phyloP scores from a whole-genome alignment of 2,797 vertebrate genomes.

The Avahi laniger region DNA sequence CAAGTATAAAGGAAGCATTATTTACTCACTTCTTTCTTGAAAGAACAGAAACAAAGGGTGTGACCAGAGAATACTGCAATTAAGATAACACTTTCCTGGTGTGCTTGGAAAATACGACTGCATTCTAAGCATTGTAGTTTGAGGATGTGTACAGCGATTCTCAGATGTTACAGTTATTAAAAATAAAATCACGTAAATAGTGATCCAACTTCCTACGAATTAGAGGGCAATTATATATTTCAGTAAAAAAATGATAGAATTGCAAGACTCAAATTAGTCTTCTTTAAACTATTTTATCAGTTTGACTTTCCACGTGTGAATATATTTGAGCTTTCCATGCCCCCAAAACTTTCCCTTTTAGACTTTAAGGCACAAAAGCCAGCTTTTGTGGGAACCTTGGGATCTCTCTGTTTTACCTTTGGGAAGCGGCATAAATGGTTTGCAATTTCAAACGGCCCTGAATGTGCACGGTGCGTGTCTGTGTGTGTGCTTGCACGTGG shows the following conservation, averaged over 20 bases:
- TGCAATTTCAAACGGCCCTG: slow-evolving; percentile 46
- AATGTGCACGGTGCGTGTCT: neutral
- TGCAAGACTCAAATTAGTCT: neutral
- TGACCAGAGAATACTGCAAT: neutral
- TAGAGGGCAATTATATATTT: neutral
- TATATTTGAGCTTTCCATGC: neutral
- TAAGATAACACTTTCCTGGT: neutral
- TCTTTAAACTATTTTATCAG: neutral
- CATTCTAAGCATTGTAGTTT: neutral
- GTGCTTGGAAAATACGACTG: neutral
- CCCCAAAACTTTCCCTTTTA: neutral
- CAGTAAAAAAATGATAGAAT: neutral
- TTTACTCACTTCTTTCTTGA: neutral
- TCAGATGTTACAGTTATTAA: neutral
- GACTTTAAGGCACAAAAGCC: neutral
- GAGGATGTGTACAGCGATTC: neutral
- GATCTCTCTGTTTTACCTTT: neutral
- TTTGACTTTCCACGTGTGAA: neutral
- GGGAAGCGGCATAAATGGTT: slow-evolving; percentile 32
- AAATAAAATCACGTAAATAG: neutral
- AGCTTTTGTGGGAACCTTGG: neutral
- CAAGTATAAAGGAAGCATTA: neutral
- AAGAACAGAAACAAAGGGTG: neutral
- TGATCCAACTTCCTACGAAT: neutral
- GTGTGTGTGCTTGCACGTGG: slow-evolving; percentile 58